Conservation (phyloP, 2,888 invertebrate genomes). For the Polyommatus icarus region DNA sequence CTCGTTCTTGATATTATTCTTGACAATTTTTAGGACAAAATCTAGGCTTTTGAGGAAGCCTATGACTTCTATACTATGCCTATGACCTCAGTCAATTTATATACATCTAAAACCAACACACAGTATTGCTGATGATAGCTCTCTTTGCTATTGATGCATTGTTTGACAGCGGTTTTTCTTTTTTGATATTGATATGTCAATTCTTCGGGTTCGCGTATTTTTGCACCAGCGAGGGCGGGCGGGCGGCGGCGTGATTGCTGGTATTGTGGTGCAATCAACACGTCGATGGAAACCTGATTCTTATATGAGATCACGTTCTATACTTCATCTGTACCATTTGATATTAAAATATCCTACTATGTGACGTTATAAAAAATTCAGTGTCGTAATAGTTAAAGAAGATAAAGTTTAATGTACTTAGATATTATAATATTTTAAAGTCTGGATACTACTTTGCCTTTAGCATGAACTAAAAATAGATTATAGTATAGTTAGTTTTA, state of each 20-base stretch:
- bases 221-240: conserved; percentile 14
- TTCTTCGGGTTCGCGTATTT: neutral
- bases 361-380: neutral
- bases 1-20: neutral
- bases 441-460: too few relatives aligned
- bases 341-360: conserved; percentile 31
- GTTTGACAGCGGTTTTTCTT: neutral
- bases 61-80: too few relatives aligned
- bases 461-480: too few relatives aligned
- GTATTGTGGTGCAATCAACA: conserved; percentile 62
- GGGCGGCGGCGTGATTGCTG: conserved; percentile 50
- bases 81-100: neutral
- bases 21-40: neutral
- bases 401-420: too few relatives aligned
- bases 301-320: conserved; percentile 37
- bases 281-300: conserved; percentile 58
- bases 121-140: neutral
- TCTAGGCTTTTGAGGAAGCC: too few relatives aligned
- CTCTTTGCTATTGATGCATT: neutral
- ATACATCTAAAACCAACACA: neutral
- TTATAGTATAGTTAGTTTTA: too few relatives aligned
- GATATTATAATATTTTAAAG: too few relatives aligned
- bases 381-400: neutral
- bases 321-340: conserved; percentile 38
- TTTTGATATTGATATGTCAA: neutral